Conservation (phyloP, 2,888 invertebrate genomes). For the Oscheius sp. region DNA sequence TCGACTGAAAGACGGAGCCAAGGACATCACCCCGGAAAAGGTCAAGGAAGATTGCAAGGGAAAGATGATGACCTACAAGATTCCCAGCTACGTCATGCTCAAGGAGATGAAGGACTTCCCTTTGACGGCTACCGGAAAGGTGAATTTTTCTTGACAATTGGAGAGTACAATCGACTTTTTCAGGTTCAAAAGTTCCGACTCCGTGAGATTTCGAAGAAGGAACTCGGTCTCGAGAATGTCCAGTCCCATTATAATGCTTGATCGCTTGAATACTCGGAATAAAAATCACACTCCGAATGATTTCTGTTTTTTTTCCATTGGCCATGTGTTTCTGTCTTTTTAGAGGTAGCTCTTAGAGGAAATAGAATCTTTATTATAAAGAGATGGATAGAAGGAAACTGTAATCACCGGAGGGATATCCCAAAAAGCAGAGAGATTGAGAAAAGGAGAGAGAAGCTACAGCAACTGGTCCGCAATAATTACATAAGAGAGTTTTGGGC, state of each 20-base stretch:
- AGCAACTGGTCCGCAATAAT: no score
- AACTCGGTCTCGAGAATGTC: constrained; percentile 24
- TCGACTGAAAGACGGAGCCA: constrained; percentile 77
- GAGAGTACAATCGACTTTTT: background rate
- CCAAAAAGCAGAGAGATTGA: no score
- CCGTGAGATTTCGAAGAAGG: constrained; percentile 24
- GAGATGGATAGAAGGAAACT: no score
- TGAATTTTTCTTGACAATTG: background rate
- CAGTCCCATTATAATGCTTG: constrained; percentile 32
- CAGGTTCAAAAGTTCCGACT: constrained; percentile 38
- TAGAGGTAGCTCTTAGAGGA: no score
- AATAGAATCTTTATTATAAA: no score
- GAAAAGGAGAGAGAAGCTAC: no score
- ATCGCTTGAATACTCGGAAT: background rate
- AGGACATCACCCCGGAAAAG: constrained; percentile 77
- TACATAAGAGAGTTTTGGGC: background rate
- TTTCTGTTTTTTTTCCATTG: no score
- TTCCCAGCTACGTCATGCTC: constrained; percentile 81
- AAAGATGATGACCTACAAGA: constrained; percentile 82
- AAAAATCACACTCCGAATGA: no score
- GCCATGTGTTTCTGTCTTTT: no score
- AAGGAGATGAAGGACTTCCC: constrained; percentile 78
- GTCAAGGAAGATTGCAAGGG: constrained; percentile 76
- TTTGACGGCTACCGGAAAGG: constrained; percentile 85
- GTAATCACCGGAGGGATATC: no score